Base-by-base conservation (phyloP, 2,888 invertebrate genomes). In the Cephus pygmeus region DNA sequence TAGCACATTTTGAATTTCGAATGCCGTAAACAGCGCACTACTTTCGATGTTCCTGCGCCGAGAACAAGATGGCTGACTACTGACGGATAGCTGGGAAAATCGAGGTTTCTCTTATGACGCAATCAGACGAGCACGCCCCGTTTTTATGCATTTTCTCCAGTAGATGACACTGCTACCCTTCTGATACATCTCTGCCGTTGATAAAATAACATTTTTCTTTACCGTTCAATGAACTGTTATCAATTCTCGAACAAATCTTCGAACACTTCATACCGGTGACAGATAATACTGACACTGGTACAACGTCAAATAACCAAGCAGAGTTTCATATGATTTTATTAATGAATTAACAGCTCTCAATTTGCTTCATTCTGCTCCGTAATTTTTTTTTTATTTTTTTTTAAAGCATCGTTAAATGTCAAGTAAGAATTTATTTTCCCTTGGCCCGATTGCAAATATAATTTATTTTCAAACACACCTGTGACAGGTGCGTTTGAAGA, bases 71-170 rank as follows among this genome's bases (percentile, higher is more conserved):
- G 80, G 82, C 79, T 80, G 71, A 69, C 77, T 73, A 73, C 79
- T 78, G 71, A 76, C 73, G 79, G 83, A 76, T 79, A 31, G 73
- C 79, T 76, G 81, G 83, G 83, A 87, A 87, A 87, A 86, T 83
- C 82, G 83, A 83, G 84, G 85, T 88, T 88, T 88, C 86, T 87
- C 87, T 85, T 84, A 83, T 88, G 89, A 88, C 88, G 88, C 89
- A 88, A 88, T 86, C 85, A 82, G 76, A 76, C 85, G 83, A 83
- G 85, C 83, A 87, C 87, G 85, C 87, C 83, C 86, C 78, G 79
- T 69, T 81, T 80, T 68, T 15, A 75, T 15, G 74, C 80, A 85
- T 85, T 84, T 85, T 83, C 85, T 78, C 79, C 85, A 77, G 73
- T 34, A 88, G 87, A 79, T 81, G 79, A 82, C 85, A 80, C 56